Evolutionary conservation across 2,888 invertebrate genomes (phyloP), one percentile per base, ranked within the genome.

Genomic region (Scaptomyza cyrtandrae): DNA sequence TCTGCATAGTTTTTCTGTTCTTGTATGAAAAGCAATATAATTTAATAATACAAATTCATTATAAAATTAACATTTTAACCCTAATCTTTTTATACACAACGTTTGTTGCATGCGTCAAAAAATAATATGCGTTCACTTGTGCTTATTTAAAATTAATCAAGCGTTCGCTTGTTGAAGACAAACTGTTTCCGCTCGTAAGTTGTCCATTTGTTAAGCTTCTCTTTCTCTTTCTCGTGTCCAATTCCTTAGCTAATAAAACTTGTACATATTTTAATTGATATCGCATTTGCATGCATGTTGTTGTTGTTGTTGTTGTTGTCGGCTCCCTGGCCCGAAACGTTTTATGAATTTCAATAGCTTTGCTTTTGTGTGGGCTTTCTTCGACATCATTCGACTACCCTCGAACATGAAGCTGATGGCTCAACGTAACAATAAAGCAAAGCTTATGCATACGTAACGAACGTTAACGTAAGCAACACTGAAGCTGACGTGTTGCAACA

Each of bases 361-460:
- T 78, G 33, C 10, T 76, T 80, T 84, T 90, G 88, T 89, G 86
- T 79, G 88, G 82, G 88, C 83, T 88, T 90, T 89, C 85, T 76
- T 85, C 73, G 70, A 75, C 53, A 44, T 33, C 46, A 29, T 48
- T 41, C 56, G 48, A 24, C 56, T 7, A 37, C 6, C n/a, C 37
- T 39, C 39, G 13, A 35, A 54, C 16, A n/a, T 6, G 27, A 33
- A 49, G 49, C 19, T 49, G 33, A 6, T 10, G 39, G 9, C 60
- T 71, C 55, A 55, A 67, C 75, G 79, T 70, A 75, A 78, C 78
- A 61, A 61, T 14, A 56, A 58, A 37, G 37, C n/a, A 6, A 41
- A 5, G 41, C 13, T 0, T 16, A 41, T 7, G 14, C 39, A 39
- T 14, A 41, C 71, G 19, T 77, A 74, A 50, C 19, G 37, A 19